Conservation (phyloP, 64 coral and sea anemone species). For the Catalaphyllia jardinei region DNA sequence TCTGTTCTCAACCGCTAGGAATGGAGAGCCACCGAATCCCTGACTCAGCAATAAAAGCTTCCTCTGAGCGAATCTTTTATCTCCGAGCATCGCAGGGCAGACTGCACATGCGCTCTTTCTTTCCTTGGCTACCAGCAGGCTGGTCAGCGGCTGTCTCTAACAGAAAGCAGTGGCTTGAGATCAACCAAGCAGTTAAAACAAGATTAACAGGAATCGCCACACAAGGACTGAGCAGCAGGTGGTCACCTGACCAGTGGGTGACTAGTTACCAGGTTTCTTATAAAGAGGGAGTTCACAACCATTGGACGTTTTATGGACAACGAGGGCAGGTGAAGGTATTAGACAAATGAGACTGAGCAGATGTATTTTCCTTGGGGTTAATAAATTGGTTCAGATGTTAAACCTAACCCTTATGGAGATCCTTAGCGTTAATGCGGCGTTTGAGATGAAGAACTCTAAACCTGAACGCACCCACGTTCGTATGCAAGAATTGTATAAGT, state of each 20-base stretch:
- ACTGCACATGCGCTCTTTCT: constrained; percentile 11
- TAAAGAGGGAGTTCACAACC: background rate
- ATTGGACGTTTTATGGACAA: constrained; percentile 19
- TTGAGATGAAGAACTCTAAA: no score
- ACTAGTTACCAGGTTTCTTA: constrained; percentile 61
- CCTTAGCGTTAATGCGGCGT: background rate
- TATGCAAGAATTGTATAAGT: no score
- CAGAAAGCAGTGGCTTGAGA: constrained; percentile 36
- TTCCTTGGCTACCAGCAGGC: constrained; percentile 27
- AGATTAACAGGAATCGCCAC: constrained; percentile 49
- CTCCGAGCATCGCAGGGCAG: constrained; percentile 11
- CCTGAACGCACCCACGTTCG: no score
- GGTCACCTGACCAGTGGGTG: constrained; percentile 45
- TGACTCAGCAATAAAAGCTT: constrained; percentile 24
- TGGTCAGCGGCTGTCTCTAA: constrained; percentile 37
- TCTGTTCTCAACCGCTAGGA: constrained; percentile 21
- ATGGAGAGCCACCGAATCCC: constrained; percentile 34
- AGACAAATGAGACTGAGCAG: background rate
- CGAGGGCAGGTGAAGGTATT: background rate
- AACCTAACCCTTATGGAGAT: no score
- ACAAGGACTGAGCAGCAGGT: constrained; percentile 53
- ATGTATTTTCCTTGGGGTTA: no score
- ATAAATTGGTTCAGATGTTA: no score
- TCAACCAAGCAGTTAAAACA: constrained; percentile 1
- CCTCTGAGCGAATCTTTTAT: constrained; percentile 19